Evolutionary conservation across 1,140 invertebrate genomes (phyloP), one percentile per base, ranked within the genome.

Genomic region (Leptinotarsa lineolata): DNA sequence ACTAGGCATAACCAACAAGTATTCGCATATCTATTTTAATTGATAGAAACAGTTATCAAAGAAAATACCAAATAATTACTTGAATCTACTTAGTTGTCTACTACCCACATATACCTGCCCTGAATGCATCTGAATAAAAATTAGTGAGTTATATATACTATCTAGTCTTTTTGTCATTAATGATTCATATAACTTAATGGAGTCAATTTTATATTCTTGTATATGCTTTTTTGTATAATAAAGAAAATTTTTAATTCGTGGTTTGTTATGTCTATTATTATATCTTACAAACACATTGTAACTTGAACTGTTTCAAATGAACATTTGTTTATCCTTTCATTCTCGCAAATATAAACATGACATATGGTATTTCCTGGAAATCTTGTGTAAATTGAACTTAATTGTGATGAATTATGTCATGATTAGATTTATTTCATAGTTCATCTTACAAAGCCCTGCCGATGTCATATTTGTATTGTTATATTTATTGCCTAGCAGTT

Each of bases 141-240:
- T 13, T 16, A 54, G 16, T 54, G 48, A 54, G 48, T 54, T 11
- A 13, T 54, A 54, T 54, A 54, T 4, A 54, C 48, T 54, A 54
- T 54, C 48, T 54, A 54, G 48, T 54, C 48, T 54, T 54, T 18
- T 54, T n/a, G 48, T 5, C 15, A 54, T 54, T 54, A 54, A 30
- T 30, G 30, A 30, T 30, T n/a, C n/a, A 54, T 54, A 54, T 54
- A 54, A 16, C 11, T 54, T 16, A n/a, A 18, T 54, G 48, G 48
- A 54, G 48, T 54, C 48, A 54, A 54, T 54, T 54, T 54, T 54
- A 54, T 54, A 54, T 54, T 54, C 48, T 54, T 54, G 48, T 54
- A 54, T 54, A 54, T 54, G 48, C 48, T 54, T 54, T 16, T 54
- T 54, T 54, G 48, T 54, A 54, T 54, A 54, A 54, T 54, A 54